phyloP scores from a whole-genome alignment of 1,140 invertebrate genomes.

The Acromyrmex echinatior region DNA sequence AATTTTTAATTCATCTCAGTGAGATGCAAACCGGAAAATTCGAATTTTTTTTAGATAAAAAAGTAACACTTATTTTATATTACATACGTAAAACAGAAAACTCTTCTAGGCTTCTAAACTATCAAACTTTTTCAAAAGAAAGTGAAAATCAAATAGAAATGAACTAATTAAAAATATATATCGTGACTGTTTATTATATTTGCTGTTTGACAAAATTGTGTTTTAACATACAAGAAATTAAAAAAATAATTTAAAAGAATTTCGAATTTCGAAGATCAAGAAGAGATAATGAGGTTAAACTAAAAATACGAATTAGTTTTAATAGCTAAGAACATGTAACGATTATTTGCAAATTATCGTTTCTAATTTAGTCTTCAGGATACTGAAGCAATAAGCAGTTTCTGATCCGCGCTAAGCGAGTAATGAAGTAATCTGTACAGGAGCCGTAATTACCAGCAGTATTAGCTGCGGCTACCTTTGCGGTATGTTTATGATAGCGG shows the following conservation, averaged over 20 bases:
- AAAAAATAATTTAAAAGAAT: not conserved
- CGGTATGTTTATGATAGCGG: constrained; percentile 24
- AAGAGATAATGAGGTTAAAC: not conserved
- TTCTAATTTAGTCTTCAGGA: constrained; percentile 30
- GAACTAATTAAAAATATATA: not conserved
- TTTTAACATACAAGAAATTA: not conserved
- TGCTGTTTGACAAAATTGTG: not conserved
- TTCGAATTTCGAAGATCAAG: not conserved
- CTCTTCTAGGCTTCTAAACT: not conserved
- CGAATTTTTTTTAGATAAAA: not conserved
- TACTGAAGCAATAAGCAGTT: constrained; percentile 25
- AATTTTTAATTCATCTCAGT: not conserved
- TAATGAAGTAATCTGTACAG: constrained; percentile 55
- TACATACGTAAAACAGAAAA: not conserved
- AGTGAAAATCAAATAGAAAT: not conserved
- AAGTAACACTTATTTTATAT: not conserved
- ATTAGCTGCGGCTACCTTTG: constrained; percentile 51
- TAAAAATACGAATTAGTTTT: not conserved
- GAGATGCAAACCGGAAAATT: not conserved
- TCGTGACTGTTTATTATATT: not conserved
- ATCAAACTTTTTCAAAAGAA: not conserved
- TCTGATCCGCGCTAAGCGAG: constrained; percentile 16
- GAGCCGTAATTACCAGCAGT: constrained; percentile 29
- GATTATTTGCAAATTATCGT: constrained; percentile 40
- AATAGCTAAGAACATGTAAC: not conserved